A percentile compares a stretch with the other conserved stretches of the same genome.
Conservation (phyloP, 2,113 vertebrate species). For the Trachemys scripta region DNA sequence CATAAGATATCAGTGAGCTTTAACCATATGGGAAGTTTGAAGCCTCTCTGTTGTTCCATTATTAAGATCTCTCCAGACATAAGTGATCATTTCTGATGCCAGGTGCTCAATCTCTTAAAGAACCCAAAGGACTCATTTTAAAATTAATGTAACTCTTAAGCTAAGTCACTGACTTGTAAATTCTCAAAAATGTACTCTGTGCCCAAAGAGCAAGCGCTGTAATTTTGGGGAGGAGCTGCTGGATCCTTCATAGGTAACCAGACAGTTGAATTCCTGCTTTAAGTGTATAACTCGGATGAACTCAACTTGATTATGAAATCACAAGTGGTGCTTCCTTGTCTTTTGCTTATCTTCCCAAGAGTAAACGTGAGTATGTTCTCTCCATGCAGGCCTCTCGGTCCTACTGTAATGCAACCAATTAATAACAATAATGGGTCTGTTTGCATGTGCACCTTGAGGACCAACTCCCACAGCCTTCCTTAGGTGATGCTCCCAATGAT, state of each 20-base stretch:
- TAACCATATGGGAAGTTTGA: neutral
- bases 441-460: neutral
- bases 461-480: neutral
- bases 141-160: neutral
- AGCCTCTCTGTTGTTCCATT: neutral
- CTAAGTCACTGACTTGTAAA: neutral
- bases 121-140: neutral
- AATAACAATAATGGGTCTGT: neutral
- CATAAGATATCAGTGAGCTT: neutral
- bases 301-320: neutral
- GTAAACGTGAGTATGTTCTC: neutral
- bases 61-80: neutral
- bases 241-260: neutral
- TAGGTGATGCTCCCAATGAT: neutral
- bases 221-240: neutral
- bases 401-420: neutral
- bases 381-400: neutral
- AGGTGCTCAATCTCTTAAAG: neutral
- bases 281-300: neutral
- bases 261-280: neutral
- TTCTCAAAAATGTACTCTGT: neutral
- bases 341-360: neutral
- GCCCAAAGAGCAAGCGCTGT: neutral
- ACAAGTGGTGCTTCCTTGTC: neutral
- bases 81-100: neutral